These are phyloP conservation scores for Tragelaphus strepsiceros DNA, from an alignment of 2,113 vertebrate genomes.

Conservation along the genomic window DNA sequence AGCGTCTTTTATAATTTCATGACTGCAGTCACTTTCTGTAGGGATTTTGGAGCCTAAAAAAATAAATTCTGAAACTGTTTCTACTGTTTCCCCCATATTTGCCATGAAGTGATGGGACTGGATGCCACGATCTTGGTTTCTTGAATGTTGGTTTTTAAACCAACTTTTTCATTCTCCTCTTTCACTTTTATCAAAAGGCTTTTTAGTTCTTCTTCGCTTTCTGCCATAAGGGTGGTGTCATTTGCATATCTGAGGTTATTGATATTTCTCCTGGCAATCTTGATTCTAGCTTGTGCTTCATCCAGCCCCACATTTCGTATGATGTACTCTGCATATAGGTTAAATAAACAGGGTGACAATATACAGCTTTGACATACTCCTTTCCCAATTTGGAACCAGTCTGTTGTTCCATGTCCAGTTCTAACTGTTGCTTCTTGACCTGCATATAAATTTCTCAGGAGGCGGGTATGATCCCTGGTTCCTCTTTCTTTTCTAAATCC, in stretches of 20 bases:
- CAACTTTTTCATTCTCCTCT: neutral
- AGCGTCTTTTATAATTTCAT: neutral
- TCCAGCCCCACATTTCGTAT: accelerated
- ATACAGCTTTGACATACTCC: neutral
- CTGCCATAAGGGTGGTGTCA: neutral
- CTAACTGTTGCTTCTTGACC: neutral
- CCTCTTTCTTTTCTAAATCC: neutral
- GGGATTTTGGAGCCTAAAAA: neutral
- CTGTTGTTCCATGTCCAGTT: neutral
- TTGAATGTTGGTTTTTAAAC: neutral
- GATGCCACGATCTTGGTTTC: neutral
- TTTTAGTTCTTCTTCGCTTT: neutral
- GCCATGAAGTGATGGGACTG: neutral
- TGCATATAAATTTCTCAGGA: neutral
- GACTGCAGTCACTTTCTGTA: too few relatives aligned
- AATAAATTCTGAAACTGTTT: neutral
- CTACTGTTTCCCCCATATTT: neutral
- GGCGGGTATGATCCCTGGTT: neutral
- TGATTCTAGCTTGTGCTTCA: neutral
- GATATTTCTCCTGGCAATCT: accelerated
- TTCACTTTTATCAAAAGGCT: neutral
- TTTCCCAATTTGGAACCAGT: neutral
- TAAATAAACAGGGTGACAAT: neutral
- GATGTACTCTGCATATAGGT: neutral
- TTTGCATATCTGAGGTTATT: neutral